These are phyloP conservation scores for Cheilosia vulpina DNA, from an alignment of 2,888 invertebrate genomes.

Conservation along the genomic window DNA sequence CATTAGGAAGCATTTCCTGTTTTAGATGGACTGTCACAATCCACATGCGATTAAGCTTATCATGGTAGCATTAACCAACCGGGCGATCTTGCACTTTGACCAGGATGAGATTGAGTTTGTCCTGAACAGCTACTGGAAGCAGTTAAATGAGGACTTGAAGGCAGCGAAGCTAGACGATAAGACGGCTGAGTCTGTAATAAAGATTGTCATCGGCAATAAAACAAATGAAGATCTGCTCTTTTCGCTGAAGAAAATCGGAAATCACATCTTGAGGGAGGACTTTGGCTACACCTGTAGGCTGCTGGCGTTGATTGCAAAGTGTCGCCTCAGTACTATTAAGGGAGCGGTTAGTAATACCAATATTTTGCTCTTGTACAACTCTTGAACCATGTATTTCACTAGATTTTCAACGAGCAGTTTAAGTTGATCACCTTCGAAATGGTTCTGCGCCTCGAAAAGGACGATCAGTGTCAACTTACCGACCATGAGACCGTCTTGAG, in stretches of 20 bases:
- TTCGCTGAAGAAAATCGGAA: conserved; percentile 77
- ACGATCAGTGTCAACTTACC: conserved; percentile 67
- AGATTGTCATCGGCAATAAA: conserved; percentile 80
- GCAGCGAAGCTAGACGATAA: conserved; percentile 66
- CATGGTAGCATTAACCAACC: conserved; percentile 79
- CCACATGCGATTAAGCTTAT: conserved; percentile 80
- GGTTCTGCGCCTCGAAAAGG: conserved; percentile 76
- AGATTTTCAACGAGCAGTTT: conserved; percentile 83
- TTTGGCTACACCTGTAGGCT: conserved; percentile 78
- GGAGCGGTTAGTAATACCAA: conserved; percentile 79
- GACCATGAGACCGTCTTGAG: conserved; percentile 76
- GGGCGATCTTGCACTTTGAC: conserved; percentile 79
- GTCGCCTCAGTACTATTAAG: conserved; percentile 80
- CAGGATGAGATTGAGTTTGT: conserved; percentile 82
- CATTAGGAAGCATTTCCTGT: not conserved
- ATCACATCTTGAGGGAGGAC: conserved; percentile 65
- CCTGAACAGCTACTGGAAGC: conserved; percentile 81
- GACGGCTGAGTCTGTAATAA: conserved; percentile 78
- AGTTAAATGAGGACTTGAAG: conserved; percentile 79
- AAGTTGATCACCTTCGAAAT: conserved; percentile 79
- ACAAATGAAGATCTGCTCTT: conserved; percentile 81
- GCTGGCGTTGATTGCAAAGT: conserved; percentile 79
- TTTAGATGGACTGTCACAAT: conserved; percentile 80
- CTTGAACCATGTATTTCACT: conserved; percentile 2
- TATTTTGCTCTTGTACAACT: not conserved